These are phyloP conservation scores for Chrysaora quinquecirrha DNA, from an alignment of 30 jellyfish, hydroid and myxozoan genomes.

Conservation along the genomic window DNA sequence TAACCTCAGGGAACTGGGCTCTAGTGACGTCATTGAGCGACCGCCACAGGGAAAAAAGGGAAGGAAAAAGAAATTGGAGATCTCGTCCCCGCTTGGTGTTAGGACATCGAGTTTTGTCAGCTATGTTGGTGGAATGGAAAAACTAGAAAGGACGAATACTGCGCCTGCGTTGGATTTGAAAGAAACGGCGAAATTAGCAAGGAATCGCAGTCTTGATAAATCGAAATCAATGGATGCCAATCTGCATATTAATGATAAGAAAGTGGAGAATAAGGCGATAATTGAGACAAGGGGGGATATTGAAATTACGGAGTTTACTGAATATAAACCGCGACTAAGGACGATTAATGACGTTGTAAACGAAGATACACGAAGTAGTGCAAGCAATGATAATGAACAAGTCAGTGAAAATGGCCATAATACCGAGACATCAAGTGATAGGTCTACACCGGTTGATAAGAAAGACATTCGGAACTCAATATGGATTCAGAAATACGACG, in stretches of 20 bases:
- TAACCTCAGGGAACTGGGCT: slow-evolving; percentile 57
- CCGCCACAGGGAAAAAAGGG: slow-evolving; percentile 47
- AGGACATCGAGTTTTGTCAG: slow-evolving; percentile 71
- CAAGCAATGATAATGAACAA: neutral
- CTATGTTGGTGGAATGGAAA: slow-evolving; percentile 70
- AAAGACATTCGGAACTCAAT: slow-evolving; percentile 49
- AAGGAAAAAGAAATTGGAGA: slow-evolving; percentile 64
- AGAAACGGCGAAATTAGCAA: slow-evolving; percentile 43
- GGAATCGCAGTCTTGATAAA: slow-evolving; percentile 13
- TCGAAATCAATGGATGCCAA: slow-evolving; percentile 6
- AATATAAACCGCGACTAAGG: slow-evolving; percentile 12
- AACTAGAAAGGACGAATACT: slow-evolving; percentile 59
- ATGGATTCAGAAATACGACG: slow-evolving; percentile 70
- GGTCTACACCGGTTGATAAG: slow-evolving; percentile 52
- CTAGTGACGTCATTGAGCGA: slow-evolving; percentile 32
- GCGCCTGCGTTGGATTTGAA: slow-evolving; percentile 67
- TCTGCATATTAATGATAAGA: neutral
- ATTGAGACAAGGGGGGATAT: neutral
- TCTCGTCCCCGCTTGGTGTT: slow-evolving; percentile 67
- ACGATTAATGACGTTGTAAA: slow-evolving; percentile 49
- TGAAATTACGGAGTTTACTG: too few relatives aligned
- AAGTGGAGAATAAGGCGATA: neutral
- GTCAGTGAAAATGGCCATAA: neutral
- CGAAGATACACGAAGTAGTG: slow-evolving; percentile 8
- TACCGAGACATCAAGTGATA: neutral